Evolutionary conservation across 53 echinoderm and acorn worm species (phyloP).

Genomic region (Paracentrotus lividus): DNA sequence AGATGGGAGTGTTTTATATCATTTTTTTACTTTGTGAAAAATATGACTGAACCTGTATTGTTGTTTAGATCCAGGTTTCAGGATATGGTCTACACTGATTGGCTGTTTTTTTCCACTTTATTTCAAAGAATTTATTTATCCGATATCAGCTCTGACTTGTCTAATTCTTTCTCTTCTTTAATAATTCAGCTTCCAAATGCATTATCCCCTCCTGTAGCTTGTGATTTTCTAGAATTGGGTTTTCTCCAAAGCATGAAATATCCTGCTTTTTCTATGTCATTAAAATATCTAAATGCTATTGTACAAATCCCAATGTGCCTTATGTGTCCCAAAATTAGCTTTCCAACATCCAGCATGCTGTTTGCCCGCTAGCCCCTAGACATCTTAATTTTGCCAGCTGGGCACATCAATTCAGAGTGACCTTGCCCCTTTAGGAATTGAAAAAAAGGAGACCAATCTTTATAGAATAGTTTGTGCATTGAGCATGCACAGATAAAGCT

Average conservation of each 20-base stretch:
- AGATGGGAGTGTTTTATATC: background rate
- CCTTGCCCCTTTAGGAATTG: background rate
- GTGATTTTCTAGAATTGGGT: too few species aligned
- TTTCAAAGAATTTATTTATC: background rate
- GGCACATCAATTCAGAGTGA: background rate
- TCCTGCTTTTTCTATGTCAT: too few species aligned
- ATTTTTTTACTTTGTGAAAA: background rate
- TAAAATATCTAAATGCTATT: background rate
- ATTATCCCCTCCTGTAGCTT: too few species aligned
- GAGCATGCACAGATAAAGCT: too few species aligned
- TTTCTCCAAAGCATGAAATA: too few species aligned
- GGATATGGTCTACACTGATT: background rate
- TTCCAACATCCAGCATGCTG: background rate
- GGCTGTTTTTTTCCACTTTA: background rate
- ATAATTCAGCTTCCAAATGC: background rate
- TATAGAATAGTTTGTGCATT: background rate
- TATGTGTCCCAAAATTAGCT: background rate
- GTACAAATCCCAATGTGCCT: conserved; percentile 7
- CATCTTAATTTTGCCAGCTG: background rate
- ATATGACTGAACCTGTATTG: conserved; percentile 37
- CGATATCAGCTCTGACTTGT: background rate
- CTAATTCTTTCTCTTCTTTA: background rate
- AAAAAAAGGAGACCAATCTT: background rate
- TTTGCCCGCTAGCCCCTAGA: background rate
- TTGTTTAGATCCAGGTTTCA: background rate